Evolutionary conservation across 2,797 vertebrate species (phyloP).

Genomic region (Adrianichthys oophorus): DNA sequence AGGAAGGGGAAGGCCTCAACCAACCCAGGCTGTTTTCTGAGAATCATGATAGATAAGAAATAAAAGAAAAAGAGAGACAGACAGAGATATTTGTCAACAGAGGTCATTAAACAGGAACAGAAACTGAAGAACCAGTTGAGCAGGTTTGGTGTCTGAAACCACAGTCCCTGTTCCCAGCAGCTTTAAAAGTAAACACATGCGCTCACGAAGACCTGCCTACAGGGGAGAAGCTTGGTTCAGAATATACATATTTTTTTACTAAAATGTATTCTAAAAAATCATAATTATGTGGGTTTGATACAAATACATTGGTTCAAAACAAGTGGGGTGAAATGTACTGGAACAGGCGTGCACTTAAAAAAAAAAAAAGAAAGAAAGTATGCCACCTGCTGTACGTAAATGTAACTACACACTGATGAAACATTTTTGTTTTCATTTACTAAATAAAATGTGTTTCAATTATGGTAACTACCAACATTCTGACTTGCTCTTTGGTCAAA

Average conservation of each 20-base stretch:
- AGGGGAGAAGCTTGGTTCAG: background rate
- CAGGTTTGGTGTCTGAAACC: conserved; percentile 57
- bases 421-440: background rate
- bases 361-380: background rate
- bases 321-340: background rate
- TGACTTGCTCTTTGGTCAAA: too few relatives aligned
- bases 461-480: background rate
- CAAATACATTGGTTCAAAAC: background rate
- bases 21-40: conserved; percentile 9
- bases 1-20: conserved; percentile 10
- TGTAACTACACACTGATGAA: conserved; percentile 21
- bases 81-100: background rate
- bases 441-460: background rate
- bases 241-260: background rate
- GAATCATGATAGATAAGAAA: conserved; percentile 5
- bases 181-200: conserved; percentile 62
- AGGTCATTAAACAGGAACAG: conserved; percentile 65
- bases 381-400: conserved; percentile 53
- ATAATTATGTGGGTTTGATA: conserved; percentile 1
- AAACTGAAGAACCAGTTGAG: conserved; percentile 70
- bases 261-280: background rate
- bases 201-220: background rate
- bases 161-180: conserved; percentile 18
- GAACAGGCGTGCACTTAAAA: background rate
- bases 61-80: background rate